Base-by-base conservation (phyloP, 2,113 vertebrate genomes). In the Candoia aspera region DNA sequence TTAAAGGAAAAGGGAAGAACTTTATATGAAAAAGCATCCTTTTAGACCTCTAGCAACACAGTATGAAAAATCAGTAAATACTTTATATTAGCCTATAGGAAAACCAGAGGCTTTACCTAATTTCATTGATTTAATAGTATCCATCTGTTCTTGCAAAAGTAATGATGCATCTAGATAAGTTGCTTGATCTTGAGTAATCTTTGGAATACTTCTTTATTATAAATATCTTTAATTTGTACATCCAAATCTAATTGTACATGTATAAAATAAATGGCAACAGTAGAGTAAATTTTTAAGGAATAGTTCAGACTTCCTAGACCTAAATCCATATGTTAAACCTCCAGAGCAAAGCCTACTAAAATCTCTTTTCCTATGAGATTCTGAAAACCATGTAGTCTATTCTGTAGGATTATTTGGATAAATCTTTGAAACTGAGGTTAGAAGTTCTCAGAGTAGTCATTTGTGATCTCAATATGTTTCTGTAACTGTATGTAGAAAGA, bases 251-350 rank as follows among this genome's bases (percentile, higher is more conserved):
- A 15, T 68, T 68, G 29, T 33, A 4, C 12, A 33, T 68, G 12
- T 29, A 15, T 58, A 68, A 2, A 89, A 59, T 57, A 53, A 87
- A 0, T 59, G 49, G 3, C 42, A 46, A 2, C 24, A 37, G 29
- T 89, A 54, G 68, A 59, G 58, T 91, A 84, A n/a, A 54, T 73
- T 85, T 73, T 29, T 49, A 90, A 24, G 88, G 84, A 53, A 13
- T 73, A 11, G 37, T 9, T 90, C 60, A 92, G 8, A 84, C 94
- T 93, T 93, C 88, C 90, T 92, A 57, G n/a, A n/a, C n/a, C n/a
- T n/a, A n/a, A n/a, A n/a, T 91, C 6, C 6, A 37, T 12, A 83
- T 68, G 89, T n/a, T 90, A 24, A 89, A 29, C 59, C 86, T 46
- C 59, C 94, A 79, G 19, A 57, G 5, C 90, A 88, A 60, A 0